Evolutionary conservation across 2,888 invertebrate genomes (phyloP).

Genomic region (Eupelmus urozonus): DNA sequence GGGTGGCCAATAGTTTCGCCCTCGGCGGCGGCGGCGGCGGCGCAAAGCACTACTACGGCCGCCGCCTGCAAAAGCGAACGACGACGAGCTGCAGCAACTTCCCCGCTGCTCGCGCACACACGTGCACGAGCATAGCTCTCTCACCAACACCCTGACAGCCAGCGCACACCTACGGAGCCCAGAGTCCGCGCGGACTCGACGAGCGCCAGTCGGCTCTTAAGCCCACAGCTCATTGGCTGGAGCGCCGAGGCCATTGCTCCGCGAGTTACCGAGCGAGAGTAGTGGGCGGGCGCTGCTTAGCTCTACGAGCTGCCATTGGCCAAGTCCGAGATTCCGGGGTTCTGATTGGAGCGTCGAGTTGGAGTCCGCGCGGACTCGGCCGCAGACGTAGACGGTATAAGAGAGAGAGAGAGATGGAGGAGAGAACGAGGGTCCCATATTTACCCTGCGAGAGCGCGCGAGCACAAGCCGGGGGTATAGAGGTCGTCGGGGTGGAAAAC

Average conservation of each 20-base stretch:
- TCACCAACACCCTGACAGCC: not conserved
- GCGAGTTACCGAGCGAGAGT: constrained; percentile 50
- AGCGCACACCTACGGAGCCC: not conserved
- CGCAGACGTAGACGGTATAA: not conserved
- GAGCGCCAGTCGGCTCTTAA: constrained; percentile 49
- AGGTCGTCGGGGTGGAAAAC: constrained; percentile 77
- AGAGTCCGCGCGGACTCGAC: constrained; percentile 71
- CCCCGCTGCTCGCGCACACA: constrained; percentile 4
- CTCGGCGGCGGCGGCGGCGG: constrained; percentile 64
- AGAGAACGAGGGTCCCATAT: constrained; percentile 66
- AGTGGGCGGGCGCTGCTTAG: not conserved
- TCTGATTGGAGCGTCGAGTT: constrained; percentile 63
- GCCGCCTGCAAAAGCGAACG: constrained; percentile 50
- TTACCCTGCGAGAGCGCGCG: too few relatives aligned
- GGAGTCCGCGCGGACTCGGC: constrained; percentile 58
- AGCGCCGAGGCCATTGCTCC: constrained; percentile 65
- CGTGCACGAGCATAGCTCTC: not conserved
- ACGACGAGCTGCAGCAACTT: constrained; percentile 33
- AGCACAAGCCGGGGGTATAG: constrained; percentile 76
- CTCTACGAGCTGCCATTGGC: constrained; percentile 63
- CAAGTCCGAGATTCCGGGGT: constrained; percentile 59
- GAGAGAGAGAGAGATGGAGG: constrained; percentile 53
- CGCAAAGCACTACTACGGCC: constrained; percentile 54
- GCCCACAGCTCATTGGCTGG: constrained; percentile 62
- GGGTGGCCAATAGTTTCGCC: constrained; percentile 77